Evolutionary conservation across 1,140 invertebrate species (phyloP), one percentile per base, ranked within the genome.

Genomic region (Aphaenogaster ashmeadi): DNA sequence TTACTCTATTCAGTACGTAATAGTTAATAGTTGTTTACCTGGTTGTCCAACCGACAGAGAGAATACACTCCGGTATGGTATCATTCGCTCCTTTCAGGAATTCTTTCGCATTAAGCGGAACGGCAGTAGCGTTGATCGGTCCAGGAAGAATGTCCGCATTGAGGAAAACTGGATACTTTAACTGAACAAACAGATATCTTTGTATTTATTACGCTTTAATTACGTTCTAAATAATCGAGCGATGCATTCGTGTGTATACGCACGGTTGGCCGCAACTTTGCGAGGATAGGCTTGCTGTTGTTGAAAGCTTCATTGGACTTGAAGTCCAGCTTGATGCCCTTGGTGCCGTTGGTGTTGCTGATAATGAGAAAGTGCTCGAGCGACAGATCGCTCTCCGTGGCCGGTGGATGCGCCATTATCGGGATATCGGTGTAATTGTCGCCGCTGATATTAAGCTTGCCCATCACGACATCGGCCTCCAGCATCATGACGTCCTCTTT

Each of bases 1-100:
- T 52, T 52, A 52, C 38, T 75, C 47, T n/a, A 18, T 38, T 75
- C 56, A 41, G n/a, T 33, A 15, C 21, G 81, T 27, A 6, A 27
- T 27, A 7, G 5, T 38, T 2, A 15, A 18, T 64, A n/a, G 33
- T 21, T 96, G 97, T 62, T 96, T 95, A 95, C 94, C 90, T 94
- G 1, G 98, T 98, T 2, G 98, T 98, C 98, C 98, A 99, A 18
- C 98, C 98, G 21, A 98, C 95, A 3, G 98, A 99, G 9, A 99
- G 94, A 0, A 97, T 97, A 2, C 96, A 96, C 9, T 97, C 95
- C 0, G 97, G 96, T 86, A 98, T 97, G 62, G 96, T 94, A 21
- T 96, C 95, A 0, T 95, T 95, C 2, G 88, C 96, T 87, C 92
- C 96, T 44, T 92, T 87, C 94, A 97, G 93, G 94, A 99, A 99